phyloP scores from a whole-genome alignment of 2,797 vertebrate genomes.

The Hipposideros larvatus region DNA sequence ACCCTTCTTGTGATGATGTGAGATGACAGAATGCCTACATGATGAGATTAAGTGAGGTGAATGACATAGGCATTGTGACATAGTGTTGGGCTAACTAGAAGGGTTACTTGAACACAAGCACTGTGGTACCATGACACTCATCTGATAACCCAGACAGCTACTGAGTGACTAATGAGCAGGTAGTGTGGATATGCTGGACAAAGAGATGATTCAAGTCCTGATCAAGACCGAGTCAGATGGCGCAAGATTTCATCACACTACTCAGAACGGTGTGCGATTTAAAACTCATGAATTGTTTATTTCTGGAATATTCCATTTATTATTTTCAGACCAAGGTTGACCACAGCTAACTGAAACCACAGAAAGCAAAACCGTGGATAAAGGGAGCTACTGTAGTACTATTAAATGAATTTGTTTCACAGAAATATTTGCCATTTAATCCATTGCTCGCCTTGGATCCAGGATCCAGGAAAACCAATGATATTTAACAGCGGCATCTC shows the following conservation, averaged over 20 bases:
- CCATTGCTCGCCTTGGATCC: neutral
- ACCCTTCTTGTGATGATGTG: neutral
- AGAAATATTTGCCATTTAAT: constrained; percentile 39
- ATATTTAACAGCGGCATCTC: neutral
- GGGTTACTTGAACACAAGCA: neutral
- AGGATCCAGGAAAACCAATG: neutral
- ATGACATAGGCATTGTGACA: neutral
- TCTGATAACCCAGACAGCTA: neutral
- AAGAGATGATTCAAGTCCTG: neutral
- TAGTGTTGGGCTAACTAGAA: neutral
- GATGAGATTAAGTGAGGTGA: neutral
- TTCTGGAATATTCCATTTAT: neutral
- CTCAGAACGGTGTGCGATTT: neutral
- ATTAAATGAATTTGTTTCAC: neutral
- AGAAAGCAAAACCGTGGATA: neutral
- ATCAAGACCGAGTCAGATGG: neutral
- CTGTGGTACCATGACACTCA: neutral
- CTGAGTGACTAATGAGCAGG: neutral
- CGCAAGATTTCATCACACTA: neutral
- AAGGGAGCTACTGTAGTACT: neutral
- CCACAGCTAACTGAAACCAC: neutral
- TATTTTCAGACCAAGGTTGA: neutral
- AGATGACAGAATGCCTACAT: neutral
- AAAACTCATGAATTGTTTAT: neutral
- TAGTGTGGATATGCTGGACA: neutral